phyloP scores from a whole-genome alignment of 2,797 vertebrate species.

The Cichlasoma orientale region DNA sequence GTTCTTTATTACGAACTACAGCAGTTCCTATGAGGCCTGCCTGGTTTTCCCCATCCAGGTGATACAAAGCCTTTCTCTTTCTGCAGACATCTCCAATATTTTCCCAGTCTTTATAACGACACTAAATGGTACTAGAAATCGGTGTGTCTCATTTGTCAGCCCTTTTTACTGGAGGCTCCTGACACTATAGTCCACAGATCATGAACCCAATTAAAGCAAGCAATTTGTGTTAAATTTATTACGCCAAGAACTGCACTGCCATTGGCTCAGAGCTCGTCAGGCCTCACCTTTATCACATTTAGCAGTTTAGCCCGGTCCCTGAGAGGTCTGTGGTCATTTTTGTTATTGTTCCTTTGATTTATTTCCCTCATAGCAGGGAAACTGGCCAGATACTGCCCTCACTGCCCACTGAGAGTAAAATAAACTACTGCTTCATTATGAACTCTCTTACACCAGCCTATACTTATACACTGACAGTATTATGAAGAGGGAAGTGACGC shows the following conservation, averaged over 20 bases:
- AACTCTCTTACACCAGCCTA: conserved; percentile 43
- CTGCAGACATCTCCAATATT: conserved; percentile 61
- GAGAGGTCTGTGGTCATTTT: conserved; percentile 64
- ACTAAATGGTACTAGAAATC: conserved; percentile 67
- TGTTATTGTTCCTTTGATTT: conserved; percentile 80
- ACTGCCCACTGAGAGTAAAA: conserved; percentile 62
- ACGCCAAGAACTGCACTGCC: conserved; percentile 30
- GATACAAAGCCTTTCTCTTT: conserved; percentile 56
- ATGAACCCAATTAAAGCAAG: conserved; percentile 82
- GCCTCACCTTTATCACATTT: conserved; percentile 65
- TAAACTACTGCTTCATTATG: conserved; percentile 63
- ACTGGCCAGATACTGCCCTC: conserved; percentile 48
- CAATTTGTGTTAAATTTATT: conserved; percentile 81
- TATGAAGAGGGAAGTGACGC: conserved; percentile 54
- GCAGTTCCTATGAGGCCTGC: conserved; percentile 33
- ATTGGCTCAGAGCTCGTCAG: conserved; percentile 68
- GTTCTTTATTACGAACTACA: conserved; percentile 30
- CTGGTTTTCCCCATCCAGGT: conserved; percentile 45
- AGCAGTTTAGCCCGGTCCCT: conserved; percentile 42
- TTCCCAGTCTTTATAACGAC: conserved; percentile 74
- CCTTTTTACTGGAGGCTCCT: conserved; percentile 72
- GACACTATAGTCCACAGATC: conserved; percentile 77
- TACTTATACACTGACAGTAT: conserved; percentile 49
- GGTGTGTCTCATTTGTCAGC: conserved; percentile 71
- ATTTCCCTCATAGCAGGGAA: conserved; percentile 59